phyloP scores from a whole-genome alignment of 2,113 vertebrate species.

The Choloepus hoffmanni region DNA sequence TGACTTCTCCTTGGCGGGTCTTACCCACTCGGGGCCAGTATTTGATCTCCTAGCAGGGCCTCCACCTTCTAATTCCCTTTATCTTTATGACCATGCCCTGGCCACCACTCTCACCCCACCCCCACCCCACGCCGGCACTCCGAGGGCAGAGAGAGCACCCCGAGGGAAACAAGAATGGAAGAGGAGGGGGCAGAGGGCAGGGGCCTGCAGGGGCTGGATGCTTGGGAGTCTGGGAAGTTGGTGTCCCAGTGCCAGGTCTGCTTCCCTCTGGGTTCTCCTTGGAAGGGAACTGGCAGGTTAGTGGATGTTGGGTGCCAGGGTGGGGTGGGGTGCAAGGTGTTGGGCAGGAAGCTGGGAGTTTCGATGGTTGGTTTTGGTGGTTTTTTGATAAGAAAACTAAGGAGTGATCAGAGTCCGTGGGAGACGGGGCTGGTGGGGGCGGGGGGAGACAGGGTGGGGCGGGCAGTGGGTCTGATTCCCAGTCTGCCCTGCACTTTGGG shows the following conservation, averaged over 20 bases:
- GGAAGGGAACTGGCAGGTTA: neutral
- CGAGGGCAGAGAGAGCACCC: neutral
- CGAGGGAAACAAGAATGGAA: neutral
- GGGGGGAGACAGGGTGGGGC: neutral
- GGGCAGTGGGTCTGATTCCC: accelerated
- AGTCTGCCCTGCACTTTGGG: neutral
- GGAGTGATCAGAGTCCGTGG: neutral
- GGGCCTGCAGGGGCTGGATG: neutral
- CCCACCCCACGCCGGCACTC: neutral
- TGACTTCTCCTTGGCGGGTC: neutral
- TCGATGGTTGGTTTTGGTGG: conserved; percentile 49
- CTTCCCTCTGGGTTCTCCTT: neutral
- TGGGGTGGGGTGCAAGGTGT: accelerated
- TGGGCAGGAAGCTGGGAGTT: neutral
- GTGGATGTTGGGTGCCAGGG: neutral
- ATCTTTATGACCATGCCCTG: conserved; percentile 33
- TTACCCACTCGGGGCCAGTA: neutral
- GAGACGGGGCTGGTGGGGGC: neutral
- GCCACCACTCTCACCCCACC: neutral
- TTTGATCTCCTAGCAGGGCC: conserved; percentile 32
- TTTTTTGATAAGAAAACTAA: conserved; percentile 58
- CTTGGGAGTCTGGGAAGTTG: neutral
- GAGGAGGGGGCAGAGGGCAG: neutral
- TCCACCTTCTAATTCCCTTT: conserved; percentile 43
- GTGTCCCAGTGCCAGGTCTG: neutral